Conservation (phyloP, 2,797 vertebrate species). For the Holocentrus rufus region DNA sequence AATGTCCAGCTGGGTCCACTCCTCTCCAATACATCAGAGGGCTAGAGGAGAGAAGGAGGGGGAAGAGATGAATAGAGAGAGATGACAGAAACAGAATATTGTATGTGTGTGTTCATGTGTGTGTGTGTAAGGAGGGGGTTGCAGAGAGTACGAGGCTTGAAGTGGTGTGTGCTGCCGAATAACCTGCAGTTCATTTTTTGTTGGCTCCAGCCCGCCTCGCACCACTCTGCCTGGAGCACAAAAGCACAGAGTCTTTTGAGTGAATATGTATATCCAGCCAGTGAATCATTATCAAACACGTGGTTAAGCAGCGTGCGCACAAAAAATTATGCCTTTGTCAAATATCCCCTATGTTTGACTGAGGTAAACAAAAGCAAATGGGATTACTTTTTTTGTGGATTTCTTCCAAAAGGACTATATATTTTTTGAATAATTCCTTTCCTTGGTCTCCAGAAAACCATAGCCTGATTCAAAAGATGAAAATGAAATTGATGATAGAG, state of each 20-base stretch:
- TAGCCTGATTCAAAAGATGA: background rate
- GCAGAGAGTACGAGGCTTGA: slow-evolving; percentile 12
- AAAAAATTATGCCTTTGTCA: background rate
- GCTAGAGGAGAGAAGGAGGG: slow-evolving; percentile 10
- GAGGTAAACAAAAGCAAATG: background rate
- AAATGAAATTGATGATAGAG: background rate
- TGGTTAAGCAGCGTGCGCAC: background rate
- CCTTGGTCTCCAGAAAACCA: background rate
- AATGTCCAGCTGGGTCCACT: slow-evolving; percentile 57
- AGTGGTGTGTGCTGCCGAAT: slow-evolving; percentile 4
- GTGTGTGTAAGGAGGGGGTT: background rate
- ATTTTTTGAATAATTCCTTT: too few species aligned
- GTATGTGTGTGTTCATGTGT: background rate
- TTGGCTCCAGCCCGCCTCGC: background rate
- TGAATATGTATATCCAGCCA: too few species aligned
- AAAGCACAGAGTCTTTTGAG: background rate
- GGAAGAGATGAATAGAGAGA: slow-evolving; percentile 25
- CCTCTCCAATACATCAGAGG: slow-evolving; percentile 34
- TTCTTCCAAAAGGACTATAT: too few species aligned
- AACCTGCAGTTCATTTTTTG: slow-evolving; percentile 9
- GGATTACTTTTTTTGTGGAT: background rate
- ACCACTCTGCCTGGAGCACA: background rate
- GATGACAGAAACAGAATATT: slow-evolving; percentile 19
- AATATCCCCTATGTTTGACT: background rate
- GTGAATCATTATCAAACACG: background rate